Conservation (phyloP, 1,140 invertebrate genomes). For the Anoplophora glabripennis region DNA sequence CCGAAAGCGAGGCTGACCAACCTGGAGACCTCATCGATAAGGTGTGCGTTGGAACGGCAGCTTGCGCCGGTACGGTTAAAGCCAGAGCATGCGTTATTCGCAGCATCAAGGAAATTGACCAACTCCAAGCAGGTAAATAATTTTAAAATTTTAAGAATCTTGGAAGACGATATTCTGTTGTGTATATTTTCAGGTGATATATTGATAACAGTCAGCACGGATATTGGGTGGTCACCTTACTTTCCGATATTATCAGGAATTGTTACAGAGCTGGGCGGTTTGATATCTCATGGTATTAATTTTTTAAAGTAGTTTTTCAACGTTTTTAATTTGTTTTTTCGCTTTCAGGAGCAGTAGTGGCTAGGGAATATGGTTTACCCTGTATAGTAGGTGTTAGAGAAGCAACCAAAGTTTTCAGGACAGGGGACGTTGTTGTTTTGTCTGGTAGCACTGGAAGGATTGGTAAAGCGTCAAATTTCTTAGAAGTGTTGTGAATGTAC, state of each 20-base stretch:
- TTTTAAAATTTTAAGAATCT: conserved; percentile 1
- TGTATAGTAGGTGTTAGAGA: conserved; percentile 72
- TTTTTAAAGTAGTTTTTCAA: not conserved
- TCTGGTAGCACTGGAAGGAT: conserved; percentile 41
- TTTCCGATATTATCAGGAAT: conserved; percentile 78
- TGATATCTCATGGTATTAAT: conserved; percentile 76
- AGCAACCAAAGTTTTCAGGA: conserved; percentile 66
- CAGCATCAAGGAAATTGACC: conserved; percentile 47
- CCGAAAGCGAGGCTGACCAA: conserved; percentile 34
- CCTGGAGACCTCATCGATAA: conserved; percentile 12
- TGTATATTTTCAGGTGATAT: conserved; percentile 61
- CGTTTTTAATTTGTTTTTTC: conserved; percentile 11
- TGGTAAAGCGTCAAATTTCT: conserved; percentile 21
- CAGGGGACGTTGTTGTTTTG: conserved; percentile 59
- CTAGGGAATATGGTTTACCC: conserved; percentile 80
- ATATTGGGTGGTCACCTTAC: conserved; percentile 86
- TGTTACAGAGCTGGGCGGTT: conserved; percentile 80
- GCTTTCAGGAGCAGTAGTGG: conserved; percentile 75
- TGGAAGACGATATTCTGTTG: not conserved
- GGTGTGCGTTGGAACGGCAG: conserved; percentile 63
- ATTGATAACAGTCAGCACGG: conserved; percentile 74
- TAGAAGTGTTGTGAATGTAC: no score
- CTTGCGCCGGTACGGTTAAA: conserved; percentile 63
- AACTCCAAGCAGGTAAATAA: conserved; percentile 36
- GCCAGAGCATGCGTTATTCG: conserved; percentile 69